A percentile compares a stretch with the other conserved stretches of the same genome.
These are phyloP conservation scores for Drosophila sproati DNA, from an alignment of 1,140 invertebrate genomes.

Conservation along the genomic window DNA sequence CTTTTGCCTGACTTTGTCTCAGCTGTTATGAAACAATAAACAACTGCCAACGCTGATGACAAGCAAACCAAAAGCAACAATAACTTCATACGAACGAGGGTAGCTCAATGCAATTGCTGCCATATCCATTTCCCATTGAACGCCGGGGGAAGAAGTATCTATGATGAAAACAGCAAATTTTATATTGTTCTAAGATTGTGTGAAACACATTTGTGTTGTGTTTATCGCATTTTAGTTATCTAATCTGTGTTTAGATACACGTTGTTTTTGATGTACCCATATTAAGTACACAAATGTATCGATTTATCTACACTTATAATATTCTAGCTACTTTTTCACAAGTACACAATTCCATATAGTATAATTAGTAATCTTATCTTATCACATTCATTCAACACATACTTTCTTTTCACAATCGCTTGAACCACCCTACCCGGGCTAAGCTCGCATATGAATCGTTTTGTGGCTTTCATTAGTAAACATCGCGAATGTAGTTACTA, in stretches of 20 bases:
- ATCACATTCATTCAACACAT: slow-evolving; percentile 11
- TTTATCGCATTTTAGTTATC: slow-evolving; percentile 5
- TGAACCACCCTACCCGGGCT: slow-evolving; percentile 24
- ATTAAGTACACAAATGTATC: slow-evolving; percentile 3
- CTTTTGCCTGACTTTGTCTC: slow-evolving; percentile 70
- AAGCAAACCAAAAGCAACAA: slow-evolving; percentile 46
- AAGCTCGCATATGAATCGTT: slow-evolving; percentile 42
- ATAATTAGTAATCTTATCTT: slow-evolving; percentile 23
- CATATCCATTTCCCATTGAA: not conserved
- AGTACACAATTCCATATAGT: not conserved
- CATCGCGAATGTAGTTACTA: slow-evolving; percentile 73
- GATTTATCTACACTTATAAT: slow-evolving; percentile 5
- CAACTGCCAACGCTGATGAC: slow-evolving; percentile 62
- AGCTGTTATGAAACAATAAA: slow-evolving; percentile 80
- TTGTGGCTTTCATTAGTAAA: slow-evolving; percentile 77
- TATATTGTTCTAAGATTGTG: not conserved
- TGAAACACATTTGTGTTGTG: not conserved
- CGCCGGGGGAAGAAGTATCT: not conserved
- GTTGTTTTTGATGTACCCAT: not conserved
- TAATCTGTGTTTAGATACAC: slow-evolving; percentile 1
- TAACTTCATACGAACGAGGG: slow-evolving; percentile 34
- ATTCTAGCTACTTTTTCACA: no score
- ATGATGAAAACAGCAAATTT: not conserved
- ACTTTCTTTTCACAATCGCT: slow-evolving; percentile 20
- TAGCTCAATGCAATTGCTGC: not conserved